Conservation (phyloP, 2,113 vertebrate genomes). For the Myrmecobius fasciatus region DNA sequence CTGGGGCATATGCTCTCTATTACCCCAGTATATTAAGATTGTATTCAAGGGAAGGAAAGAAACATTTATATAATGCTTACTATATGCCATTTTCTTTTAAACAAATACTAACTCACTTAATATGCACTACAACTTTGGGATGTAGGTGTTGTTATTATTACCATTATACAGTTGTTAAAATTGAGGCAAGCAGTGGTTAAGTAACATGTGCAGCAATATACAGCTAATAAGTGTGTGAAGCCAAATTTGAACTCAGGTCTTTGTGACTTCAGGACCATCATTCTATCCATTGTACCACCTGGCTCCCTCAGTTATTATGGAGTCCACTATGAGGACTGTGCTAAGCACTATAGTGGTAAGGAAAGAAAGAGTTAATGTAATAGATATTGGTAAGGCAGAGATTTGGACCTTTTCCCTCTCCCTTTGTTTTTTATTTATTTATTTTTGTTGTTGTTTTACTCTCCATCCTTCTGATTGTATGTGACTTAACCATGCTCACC, state of each 20-base stretch:
- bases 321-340: background rate
- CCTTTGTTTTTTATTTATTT: background rate
- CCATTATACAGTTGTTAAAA: background rate
- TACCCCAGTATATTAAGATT: background rate
- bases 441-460: background rate
- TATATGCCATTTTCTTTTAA: background rate
- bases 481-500: background rate
- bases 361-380: background rate
- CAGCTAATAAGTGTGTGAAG: background rate
- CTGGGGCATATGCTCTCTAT: background rate
- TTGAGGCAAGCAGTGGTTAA: background rate
- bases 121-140: background rate
- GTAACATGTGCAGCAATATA: background rate
- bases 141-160: background rate
- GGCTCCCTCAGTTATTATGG: background rate
- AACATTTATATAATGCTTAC: background rate
- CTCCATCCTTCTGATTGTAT: background rate
- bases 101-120: background rate
- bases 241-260: background rate
- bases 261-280: background rate
- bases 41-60: background rate
- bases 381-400: background rate
- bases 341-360: background rate
- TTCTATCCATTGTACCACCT: background rate
- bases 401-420: background rate